Percentiles rank a stretch among this genome's conserved stretches.
Conservation (phyloP, 2,113 vertebrate genomes). For the Tenrec ecaudatus region DNA sequence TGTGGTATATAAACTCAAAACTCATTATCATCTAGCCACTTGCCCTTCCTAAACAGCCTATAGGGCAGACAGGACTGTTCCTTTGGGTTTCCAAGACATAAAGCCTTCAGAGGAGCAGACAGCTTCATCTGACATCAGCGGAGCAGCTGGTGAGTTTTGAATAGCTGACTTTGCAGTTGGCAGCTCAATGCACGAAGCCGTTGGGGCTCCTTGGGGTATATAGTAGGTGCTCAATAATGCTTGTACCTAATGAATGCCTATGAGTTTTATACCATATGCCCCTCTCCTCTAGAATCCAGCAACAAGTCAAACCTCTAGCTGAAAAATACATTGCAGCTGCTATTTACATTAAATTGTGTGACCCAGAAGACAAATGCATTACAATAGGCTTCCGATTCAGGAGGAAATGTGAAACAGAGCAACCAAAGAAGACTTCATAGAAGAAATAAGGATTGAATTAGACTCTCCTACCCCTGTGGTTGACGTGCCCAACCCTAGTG, state of each 20-base stretch:
- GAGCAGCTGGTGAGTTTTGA: too few species aligned
- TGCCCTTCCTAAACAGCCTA: too few species aligned
- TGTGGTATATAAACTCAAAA: neutral
- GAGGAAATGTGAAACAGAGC: neutral
- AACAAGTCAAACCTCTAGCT: neutral
- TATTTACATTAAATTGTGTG: slow-evolving; percentile 39
- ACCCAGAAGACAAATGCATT: slow-evolving; percentile 14
- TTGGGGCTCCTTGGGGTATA: too few species aligned
- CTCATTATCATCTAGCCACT: too few species aligned
- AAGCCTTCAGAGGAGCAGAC: too few species aligned
- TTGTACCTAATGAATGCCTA: neutral
- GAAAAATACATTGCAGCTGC: neutral
- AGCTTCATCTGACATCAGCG: too few species aligned
- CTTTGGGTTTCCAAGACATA: too few species aligned
- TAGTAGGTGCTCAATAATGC: neutral
- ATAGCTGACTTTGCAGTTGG: too few species aligned
- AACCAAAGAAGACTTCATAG: neutral
- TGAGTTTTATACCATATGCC: neutral
- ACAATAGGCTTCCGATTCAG: neutral
- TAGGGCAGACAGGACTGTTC: too few species aligned
- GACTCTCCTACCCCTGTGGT: neutral
- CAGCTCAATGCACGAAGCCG: too few species aligned
- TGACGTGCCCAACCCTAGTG: neutral
- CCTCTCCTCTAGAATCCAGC: neutral
- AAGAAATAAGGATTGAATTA: neutral